Evolutionary conservation across 2,113 vertebrate species (phyloP).

Genomic region (Oreochromis tanganicae): DNA sequence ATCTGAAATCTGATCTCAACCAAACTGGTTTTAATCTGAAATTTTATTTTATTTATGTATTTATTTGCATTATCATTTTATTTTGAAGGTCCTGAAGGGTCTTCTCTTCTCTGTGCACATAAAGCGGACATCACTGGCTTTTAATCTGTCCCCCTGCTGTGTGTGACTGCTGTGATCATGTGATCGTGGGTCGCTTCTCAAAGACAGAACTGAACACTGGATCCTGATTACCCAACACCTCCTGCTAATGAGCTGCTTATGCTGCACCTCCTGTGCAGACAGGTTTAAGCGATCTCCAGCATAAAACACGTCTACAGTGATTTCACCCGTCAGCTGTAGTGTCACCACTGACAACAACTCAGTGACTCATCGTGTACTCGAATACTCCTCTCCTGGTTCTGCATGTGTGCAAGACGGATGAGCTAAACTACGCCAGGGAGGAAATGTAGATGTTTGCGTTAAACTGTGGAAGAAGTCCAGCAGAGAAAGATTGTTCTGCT

Average conservation of each 20-base stretch:
- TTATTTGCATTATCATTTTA: neutral
- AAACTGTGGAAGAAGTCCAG: neutral
- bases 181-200: neutral
- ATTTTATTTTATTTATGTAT: neutral
- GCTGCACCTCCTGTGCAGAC: neutral
- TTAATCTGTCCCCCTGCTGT: neutral
- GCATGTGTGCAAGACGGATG: neutral
- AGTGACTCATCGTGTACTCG: neutral
- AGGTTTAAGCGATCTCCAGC: neutral
- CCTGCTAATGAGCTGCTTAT: neutral
- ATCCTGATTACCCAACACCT: rapidly evolving
- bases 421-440: neutral
- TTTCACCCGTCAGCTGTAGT: neutral
- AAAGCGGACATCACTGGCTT: neutral
- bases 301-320: neutral
- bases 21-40: neutral
- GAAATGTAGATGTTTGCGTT: neutral
- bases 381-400: neutral
- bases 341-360: neutral
- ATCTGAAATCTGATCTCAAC: neutral
- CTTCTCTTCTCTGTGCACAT: neutral
- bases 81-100: neutral
- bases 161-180: neutral
- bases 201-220: neutral
- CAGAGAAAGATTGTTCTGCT: neutral